Percentiles rank a stretch among this genome's conserved stretches.
These are phyloP conservation scores for Drosophila robusta DNA, from an alignment of 2,888 invertebrate genomes.

Conservation along the genomic window DNA sequence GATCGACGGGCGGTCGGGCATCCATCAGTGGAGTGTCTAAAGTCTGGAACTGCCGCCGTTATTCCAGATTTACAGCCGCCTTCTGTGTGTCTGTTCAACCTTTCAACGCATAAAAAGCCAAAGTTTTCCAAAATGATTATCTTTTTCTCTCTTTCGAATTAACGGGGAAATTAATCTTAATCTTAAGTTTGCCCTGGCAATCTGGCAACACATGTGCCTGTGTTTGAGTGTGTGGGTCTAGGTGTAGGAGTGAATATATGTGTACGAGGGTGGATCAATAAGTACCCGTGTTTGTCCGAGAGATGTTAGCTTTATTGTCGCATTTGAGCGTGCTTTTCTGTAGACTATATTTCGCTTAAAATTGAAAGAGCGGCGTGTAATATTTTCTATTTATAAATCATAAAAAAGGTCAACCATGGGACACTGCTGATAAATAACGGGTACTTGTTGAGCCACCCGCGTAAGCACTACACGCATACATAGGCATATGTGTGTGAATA, in stretches of 20 bases:
- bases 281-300: too few species aligned
- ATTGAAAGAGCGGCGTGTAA: too few species aligned
- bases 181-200: slow-evolving; percentile 67
- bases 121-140: slow-evolving; percentile 50
- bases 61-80: slow-evolving; percentile 33
- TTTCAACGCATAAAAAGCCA: slow-evolving; percentile 68
- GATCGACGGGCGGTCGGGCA: slow-evolving; percentile 62
- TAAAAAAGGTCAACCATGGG: too few species aligned
- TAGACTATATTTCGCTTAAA: too few species aligned
- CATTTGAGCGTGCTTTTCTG: too few species aligned
- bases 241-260: slow-evolving; percentile 20
- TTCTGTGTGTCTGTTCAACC: slow-evolving; percentile 56
- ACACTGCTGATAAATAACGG: too few species aligned
- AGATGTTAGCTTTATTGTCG: too few species aligned
- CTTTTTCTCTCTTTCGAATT: slow-evolving; percentile 57
- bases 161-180: slow-evolving; percentile 76
- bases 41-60: slow-evolving; percentile 60
- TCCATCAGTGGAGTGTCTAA: slow-evolving; percentile 61
- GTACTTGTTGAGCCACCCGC: too few species aligned
- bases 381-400: too few species aligned
- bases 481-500: background rate
- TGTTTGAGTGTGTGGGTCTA: slow-evolving; percentile 19
- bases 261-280: background rate
- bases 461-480: slow-evolving; percentile 1
- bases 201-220: slow-evolving; percentile 67